Conservation (phyloP, 2,888 invertebrate genomes). For the Dolichopus griseipennis region DNA sequence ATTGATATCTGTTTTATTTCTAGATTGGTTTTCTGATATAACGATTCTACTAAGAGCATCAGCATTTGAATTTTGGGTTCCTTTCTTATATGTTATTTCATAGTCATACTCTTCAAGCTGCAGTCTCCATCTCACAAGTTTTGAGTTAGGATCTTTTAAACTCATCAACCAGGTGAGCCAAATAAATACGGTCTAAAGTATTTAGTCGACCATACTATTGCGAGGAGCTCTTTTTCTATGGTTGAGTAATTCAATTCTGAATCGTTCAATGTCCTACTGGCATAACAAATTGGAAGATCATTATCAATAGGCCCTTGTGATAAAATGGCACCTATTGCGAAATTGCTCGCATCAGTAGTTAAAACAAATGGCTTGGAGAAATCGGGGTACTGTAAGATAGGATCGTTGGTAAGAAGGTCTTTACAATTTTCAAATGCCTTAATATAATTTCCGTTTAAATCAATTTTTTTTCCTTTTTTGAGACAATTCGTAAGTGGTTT, state of each 20-base stretch:
- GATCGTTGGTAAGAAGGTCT: conserved; percentile 16
- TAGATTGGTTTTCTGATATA: background rate
- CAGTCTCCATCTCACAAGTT: conserved; percentile 20
- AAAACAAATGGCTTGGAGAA: conserved; percentile 14
- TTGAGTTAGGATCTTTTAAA: conserved; percentile 12
- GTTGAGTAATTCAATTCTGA: conserved; percentile 12
- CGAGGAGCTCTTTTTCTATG: too few relatives aligned
- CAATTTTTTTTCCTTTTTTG: conserved; percentile 16
- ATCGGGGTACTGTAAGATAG: conserved; percentile 14
- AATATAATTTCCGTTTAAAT: conserved; percentile 10
- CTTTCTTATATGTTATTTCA: conserved; percentile 23
- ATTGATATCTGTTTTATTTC: conserved; percentile 10
- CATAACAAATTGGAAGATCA: conserved; percentile 17
- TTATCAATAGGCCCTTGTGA: conserved; percentile 16
- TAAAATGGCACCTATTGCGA: conserved; percentile 14
- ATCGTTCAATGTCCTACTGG: conserved; percentile 13
- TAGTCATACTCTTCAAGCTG: conserved; percentile 24
- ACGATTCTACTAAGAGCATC: conserved; percentile 19
- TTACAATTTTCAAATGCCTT: conserved; percentile 19
- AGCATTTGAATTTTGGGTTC: conserved; percentile 21
- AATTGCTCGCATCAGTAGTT: conserved; percentile 18
- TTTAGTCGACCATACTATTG: too few relatives aligned
- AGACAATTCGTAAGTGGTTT: conserved; percentile 20
- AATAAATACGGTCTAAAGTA: too few relatives aligned
- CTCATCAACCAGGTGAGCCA: conserved; percentile 12